A percentile compares a stretch with the other conserved stretches of the same genome.
Evolutionary conservation across 2,797 vertebrate species (phyloP).

Genomic region (Acipenser transmontanus): DNA sequence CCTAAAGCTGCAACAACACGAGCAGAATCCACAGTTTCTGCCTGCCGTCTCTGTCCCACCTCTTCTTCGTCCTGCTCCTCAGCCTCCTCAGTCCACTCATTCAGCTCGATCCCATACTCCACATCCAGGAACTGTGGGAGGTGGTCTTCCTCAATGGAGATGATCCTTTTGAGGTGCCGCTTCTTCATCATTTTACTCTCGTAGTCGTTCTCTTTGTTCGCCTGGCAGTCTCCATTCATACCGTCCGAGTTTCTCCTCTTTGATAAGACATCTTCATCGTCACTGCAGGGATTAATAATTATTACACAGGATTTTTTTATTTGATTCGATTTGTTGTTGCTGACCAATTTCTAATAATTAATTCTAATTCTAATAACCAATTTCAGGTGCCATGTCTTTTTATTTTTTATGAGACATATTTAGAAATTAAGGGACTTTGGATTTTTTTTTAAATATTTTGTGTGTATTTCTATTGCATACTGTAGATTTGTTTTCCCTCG

Average conservation of each 20-base stretch:
- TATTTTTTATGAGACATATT: too few species aligned
- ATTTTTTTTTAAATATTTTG: too few species aligned
- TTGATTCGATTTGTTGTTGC: too few species aligned
- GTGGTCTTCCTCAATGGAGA: constrained; percentile 91
- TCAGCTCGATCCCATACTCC: constrained; percentile 44
- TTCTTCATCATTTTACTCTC: constrained; percentile 30
- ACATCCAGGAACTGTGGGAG: constrained; percentile 73
- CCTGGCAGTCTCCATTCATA: constrained; percentile 36
- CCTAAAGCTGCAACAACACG: background rate
- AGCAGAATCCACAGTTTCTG: background rate
- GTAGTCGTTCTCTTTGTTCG: constrained; percentile 27
- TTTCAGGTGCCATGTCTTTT: too few species aligned
- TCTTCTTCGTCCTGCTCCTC: constrained; percentile 16
- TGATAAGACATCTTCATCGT: constrained; percentile 56
- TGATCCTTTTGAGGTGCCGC: constrained; percentile 72
- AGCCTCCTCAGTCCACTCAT: constrained; percentile 44
- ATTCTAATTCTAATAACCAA: too few species aligned
- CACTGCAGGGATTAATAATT: constrained; percentile 31
- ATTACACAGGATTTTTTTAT: too few species aligned
- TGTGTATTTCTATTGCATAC: too few species aligned
- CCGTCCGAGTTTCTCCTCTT: constrained; percentile 44
- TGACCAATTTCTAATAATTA: too few species aligned
- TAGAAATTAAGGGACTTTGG: too few species aligned
- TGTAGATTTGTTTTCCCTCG: too few species aligned
- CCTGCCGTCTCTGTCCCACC: constrained; percentile 12